These are phyloP conservation scores for Holacanthella duospinosa DNA, from an alignment of 2,888 invertebrate species.

Conservation along the genomic window DNA sequence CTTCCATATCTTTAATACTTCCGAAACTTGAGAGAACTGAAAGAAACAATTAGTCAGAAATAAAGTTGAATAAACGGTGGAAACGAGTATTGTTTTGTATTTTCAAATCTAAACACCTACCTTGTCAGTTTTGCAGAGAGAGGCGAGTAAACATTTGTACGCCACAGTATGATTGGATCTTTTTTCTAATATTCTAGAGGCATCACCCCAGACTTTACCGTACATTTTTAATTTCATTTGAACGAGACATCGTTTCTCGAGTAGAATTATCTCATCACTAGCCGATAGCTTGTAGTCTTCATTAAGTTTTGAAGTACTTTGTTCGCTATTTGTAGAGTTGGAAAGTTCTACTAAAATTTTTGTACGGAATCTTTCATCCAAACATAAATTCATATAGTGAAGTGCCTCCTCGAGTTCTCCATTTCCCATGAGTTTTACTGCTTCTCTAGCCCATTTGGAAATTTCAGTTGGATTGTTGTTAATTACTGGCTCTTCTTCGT, in stretches of 20 bases:
- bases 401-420: slow-evolving; percentile 25
- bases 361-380: slow-evolving; percentile 22
- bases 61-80: no score
- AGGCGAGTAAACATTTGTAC: slow-evolving; percentile 30
- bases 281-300: background rate
- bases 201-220: slow-evolving; percentile 28
- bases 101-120: slow-evolving; percentile 15
- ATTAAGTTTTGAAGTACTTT: slow-evolving; percentile 1
- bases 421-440: slow-evolving; percentile 19
- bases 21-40: slow-evolving; percentile 28
- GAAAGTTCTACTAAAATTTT: slow-evolving; percentile 12
- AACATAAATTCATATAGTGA: slow-evolving; percentile 25
- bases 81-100: no score
- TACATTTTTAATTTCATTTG: slow-evolving; percentile 26
- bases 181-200: slow-evolving; percentile 26
- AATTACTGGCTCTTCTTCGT: background rate
- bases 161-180: slow-evolving; percentile 27
- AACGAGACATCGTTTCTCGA: slow-evolving; percentile 33
- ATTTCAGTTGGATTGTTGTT: background rate
- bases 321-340: background rate
- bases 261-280: slow-evolving; percentile 23
- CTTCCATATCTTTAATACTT: slow-evolving; percentile 32
- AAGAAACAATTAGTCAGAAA: slow-evolving; percentile 13
- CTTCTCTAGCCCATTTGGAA: slow-evolving; percentile 21
- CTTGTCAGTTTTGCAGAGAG: slow-evolving; percentile 33